Conservation (phyloP, 2,888 invertebrate species). For the Conomelus anceps region DNA sequence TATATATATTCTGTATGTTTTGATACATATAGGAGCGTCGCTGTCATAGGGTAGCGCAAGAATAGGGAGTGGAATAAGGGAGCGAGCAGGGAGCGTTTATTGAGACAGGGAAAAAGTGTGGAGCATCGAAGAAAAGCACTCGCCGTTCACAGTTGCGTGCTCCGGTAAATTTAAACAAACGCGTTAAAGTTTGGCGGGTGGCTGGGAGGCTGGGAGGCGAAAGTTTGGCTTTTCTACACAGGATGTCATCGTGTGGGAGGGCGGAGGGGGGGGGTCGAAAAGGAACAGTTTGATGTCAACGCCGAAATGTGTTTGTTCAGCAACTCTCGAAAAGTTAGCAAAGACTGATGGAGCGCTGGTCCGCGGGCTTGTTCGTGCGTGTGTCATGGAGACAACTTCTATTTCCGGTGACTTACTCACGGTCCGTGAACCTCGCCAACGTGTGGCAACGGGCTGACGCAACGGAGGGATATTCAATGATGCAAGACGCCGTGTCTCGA, state of each 20-base stretch:
- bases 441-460: neutral
- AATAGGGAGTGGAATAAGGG: neutral
- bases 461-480: neutral
- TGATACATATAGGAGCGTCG: too few relatives aligned
- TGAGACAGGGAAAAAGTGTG: neutral
- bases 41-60: too few relatives aligned
- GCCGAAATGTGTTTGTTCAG: neutral
- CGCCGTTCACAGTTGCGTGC: neutral
- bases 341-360: neutral
- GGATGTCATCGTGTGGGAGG: neutral
- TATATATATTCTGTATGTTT: too few relatives aligned
- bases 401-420: neutral
- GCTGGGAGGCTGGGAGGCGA: neutral
- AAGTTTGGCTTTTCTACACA: neutral
- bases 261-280: neutral
- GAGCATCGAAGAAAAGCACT: neutral
- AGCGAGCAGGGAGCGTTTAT: neutral
- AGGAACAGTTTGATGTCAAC: neutral
- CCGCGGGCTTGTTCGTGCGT: neutral
- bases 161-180: neutral
- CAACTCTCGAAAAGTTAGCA: neutral
- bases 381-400: neutral
- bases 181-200: neutral
- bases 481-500: neutral
- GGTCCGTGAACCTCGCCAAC: neutral